Base-by-base conservation (phyloP, 2,888 invertebrate genomes). In the Oegoconia quadripuncta region DNA sequence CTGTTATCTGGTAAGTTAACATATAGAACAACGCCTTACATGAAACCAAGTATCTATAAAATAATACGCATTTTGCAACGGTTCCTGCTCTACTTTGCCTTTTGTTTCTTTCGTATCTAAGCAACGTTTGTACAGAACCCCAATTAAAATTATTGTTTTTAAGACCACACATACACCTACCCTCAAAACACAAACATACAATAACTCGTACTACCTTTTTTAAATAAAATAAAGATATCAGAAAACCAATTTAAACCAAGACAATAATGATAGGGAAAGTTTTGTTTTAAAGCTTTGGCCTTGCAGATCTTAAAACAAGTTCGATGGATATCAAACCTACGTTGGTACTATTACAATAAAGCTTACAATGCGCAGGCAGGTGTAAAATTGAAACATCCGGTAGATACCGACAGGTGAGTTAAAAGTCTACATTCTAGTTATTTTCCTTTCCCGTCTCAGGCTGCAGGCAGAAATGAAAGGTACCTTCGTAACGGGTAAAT, bases 1-100 rank as follows among this genome's bases (percentile, higher is more conserved):
- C 89, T 97, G n/a, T 88, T 97, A 54, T 97, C 97, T 68, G 97
- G 98, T 99, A 77, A 92, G 91, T 84, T 39, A 9, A 3, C n/a
- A 23, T 18, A 16, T n/a, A 11, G 23, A n/a, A 31, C 4, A 25
- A 16, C n/a, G n/a, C 18, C 7, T 20, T 30, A 28, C 18, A 9
- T 42, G 32, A 23, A 22, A 30, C 17, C 8, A 16, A 30, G 16
- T 11, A 27, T 17, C n/a, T 13, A 27, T 8, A 13, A 27, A 27
- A 27, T 3, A 27, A 7, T 14, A 3, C n/a, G n/a, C n/a, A n/a
- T n/a, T 32, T 32, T 9, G 32, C 23, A 23, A 32, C 1, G 14
- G n/a, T 17, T 17, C 17, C 29, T 17, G 29, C 7, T 17, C 29
- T 30, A 32, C 22, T 22, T 32, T 22, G 23, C 22, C 4, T 31